Evolutionary conservation across 2,113 vertebrate species (phyloP).

Genomic region (Muntiacus reevesi): DNA sequence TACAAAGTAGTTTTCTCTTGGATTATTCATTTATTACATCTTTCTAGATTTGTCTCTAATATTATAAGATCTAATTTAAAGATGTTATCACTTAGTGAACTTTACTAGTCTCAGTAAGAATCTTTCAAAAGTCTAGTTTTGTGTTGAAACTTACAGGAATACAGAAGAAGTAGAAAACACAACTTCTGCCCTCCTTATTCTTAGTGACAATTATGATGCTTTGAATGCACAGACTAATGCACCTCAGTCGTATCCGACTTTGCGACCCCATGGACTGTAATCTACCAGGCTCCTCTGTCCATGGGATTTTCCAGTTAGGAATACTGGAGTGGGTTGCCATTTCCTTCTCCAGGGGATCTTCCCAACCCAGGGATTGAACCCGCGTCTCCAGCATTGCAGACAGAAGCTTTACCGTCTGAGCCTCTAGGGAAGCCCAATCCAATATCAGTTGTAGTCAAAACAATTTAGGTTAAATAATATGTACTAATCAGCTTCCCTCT

Average conservation of each 20-base stretch:
- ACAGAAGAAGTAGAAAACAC: background rate
- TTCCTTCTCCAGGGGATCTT: too few relatives aligned
- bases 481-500: background rate
- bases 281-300: too few relatives aligned
- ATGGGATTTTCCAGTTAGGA: too few relatives aligned
- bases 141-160: background rate
- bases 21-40: background rate
- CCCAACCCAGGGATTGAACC: too few relatives aligned
- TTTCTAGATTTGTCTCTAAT: background rate
- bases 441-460: background rate
- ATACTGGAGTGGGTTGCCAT: too few relatives aligned
- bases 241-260: too few relatives aligned
- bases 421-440: background rate
- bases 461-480: background rate
- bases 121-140: background rate
- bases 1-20: background rate
- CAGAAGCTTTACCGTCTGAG: too few relatives aligned
- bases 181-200: background rate
- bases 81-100: background rate
- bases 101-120: background rate
- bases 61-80: background rate
- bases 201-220: background rate
- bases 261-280: too few relatives aligned
- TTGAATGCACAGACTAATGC: background rate
- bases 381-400: too few relatives aligned